These are phyloP conservation scores for Tragelaphus strepsiceros DNA, from an alignment of 2,113 vertebrate genomes.

Conservation along the genomic window DNA sequence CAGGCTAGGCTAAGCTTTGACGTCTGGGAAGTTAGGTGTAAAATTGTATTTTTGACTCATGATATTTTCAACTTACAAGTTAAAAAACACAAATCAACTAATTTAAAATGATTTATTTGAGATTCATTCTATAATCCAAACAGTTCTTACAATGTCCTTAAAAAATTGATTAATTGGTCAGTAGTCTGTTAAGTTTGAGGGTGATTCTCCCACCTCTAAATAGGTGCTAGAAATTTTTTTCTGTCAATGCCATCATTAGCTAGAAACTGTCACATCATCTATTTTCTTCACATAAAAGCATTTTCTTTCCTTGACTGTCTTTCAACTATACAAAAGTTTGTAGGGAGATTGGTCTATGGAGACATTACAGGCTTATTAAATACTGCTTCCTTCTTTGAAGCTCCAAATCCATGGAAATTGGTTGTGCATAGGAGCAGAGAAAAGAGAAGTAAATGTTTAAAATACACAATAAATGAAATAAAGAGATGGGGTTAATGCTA, in stretches of 20 bases:
- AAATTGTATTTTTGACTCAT: background rate
- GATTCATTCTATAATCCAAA: background rate
- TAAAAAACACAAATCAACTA: background rate
- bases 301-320: background rate
- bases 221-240: background rate
- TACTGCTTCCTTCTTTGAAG: background rate
- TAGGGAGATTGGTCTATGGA: background rate
- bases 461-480: background rate
- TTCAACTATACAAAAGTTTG: background rate
- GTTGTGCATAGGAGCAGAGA: accelerated
- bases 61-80: background rate
- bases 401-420: background rate
- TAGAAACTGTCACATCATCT: background rate
- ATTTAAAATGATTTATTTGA: background rate
- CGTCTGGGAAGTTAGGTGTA: background rate
- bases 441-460: background rate
- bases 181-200: background rate
- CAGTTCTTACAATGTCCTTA: background rate
- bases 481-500: background rate
- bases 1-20: background rate
- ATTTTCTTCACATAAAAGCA: background rate
- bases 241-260: background rate
- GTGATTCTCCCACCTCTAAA: background rate
- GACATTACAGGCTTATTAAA: background rate
- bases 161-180: background rate